Base-by-base conservation (phyloP, 2,797 vertebrate genomes). In the Bufotes viridis region DNA sequence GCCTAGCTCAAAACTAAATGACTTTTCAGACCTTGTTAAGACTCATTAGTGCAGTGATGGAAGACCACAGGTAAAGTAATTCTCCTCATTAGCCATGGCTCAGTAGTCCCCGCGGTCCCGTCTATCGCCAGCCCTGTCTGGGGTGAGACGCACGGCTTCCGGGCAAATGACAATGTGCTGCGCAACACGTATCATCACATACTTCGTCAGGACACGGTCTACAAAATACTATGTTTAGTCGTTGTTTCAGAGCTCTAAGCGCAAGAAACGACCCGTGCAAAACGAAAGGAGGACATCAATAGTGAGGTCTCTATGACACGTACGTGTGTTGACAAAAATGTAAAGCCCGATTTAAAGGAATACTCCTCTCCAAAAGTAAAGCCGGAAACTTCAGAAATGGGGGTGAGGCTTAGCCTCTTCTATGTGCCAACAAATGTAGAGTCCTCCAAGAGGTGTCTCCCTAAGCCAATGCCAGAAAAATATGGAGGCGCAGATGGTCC, bases 1-100 rank as follows among this genome's bases (percentile, higher is more conserved):
- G 22, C 51, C 67, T 29, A 2, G 53, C 24, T 34, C 69, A 84
- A 84, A 72, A 74, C 82, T 60, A 74, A 74, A 84, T 74, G 67
- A 49, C 67, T 74, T 72, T 83, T 74, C 82, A 74, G 82, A 74
- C 82, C 53, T 74, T 42, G 53, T 74, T 84, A 84, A 74, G 82
- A 84, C 67, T 74, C 69, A 84, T 84, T 84, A 75, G 69, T 11
- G 70, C 69, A 14, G 26, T 60, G 82, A 84, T 75, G 69, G 10
- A 84, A 74, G 82, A 61, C 53, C 82, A 61, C 69, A 84, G 69
- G 82, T 84, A 84, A 57, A 42, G 82, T 6, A 72, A 58, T 72
- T 58, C 67, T 72, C 65, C 51, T 74, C 67, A 84, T 84, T 72
- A 84, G 69, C 69, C 53, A 84, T 58, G 70, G 82, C 69, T 75